Base-by-base conservation (phyloP, 2,888 invertebrate genomes). In the Holacanthella duospinosa region DNA sequence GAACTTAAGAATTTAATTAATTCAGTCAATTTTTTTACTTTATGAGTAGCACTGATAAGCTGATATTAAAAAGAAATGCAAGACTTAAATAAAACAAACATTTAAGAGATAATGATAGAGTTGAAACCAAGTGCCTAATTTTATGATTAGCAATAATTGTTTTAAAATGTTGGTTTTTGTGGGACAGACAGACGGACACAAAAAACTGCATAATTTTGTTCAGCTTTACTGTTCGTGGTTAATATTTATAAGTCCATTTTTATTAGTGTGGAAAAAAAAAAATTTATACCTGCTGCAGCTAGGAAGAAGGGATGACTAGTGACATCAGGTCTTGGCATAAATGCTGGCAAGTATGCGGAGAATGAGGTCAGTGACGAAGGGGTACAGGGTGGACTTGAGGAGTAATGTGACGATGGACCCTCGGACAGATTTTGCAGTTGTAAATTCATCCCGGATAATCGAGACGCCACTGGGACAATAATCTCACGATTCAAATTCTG, bases 281-380 rank as follows among this genome's bases (percentile, higher is more conserved):
- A 48, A 21, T 48, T 48, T 48, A 9, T 60, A 71, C 72, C 72
- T 65, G 72, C 72, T 28, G 72, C 72, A 60, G 72, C 72, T 26
- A 72, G 64, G 62, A 72, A 72, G 61, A 72, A 72, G 1, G 72
- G 72, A 67, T 72, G 72, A 54, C 67, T 70, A 12, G 70, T 69
- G 2, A 72, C 70, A 64, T 72, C 72, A 55, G 72, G 72, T 58
- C 72, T 43, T 2, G 72, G 70, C 43, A 72, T 63, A 62, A 72
- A 72, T n/a, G 72, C 67, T 25, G 72, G 65, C 24, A 65, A 62
- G 60, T 72, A 72, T 28, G 68, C 57, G 26, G 59, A 63, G 54
- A 66, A 58, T 12, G 65, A 65, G 25, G 65, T 29, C 19, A 66
- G 21, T 9, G 27, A 48, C 9, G 55, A 29, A n/a, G 61, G 55